Percentiles rank a stretch among this genome's conserved stretches.
Evolutionary conservation across 2,113 vertebrate species (phyloP).

Genomic region (Mellivora capensis): DNA sequence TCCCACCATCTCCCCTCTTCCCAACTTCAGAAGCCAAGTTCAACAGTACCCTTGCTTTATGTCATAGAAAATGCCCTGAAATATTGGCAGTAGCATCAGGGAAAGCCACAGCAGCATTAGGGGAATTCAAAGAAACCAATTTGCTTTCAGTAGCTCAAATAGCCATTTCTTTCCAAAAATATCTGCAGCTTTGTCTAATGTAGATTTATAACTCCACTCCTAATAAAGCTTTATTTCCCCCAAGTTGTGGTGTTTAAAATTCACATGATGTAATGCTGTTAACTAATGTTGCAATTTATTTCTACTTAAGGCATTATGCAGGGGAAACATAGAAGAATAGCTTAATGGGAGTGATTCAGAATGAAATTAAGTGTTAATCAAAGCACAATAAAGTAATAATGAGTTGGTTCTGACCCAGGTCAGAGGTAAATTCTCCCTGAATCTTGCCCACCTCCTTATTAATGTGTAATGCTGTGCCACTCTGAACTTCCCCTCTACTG

Average conservation of each 20-base stretch:
- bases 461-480: background rate
- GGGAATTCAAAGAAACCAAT: constrained; percentile 75
- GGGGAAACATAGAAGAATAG: constrained; percentile 33
- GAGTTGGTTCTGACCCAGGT: constrained; percentile 3
- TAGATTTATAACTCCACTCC: constrained; percentile 65
- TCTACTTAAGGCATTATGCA: constrained; percentile 57
- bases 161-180: constrained; percentile 74
- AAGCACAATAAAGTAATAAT: constrained; percentile 43
- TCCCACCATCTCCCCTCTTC: background rate
- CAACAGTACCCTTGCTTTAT: background rate
- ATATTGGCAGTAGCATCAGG: background rate
- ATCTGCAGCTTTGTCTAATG: constrained; percentile 60
- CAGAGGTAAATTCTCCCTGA: background rate
- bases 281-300: constrained; percentile 68
- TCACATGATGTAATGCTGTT: constrained; percentile 56
- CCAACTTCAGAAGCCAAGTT: background rate
- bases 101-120: constrained; percentile 63
- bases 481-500: background rate
- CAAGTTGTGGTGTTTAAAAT: constrained; percentile 63
- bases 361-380: constrained; percentile 60
- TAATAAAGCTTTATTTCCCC: constrained; percentile 73
- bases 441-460: background rate
- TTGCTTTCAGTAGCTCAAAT: constrained; percentile 70
- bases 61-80: background rate
- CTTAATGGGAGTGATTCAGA: constrained; percentile 39